Base-by-base conservation (phyloP, 2,113 vertebrate genomes). In the Eolophus roseicapilla region DNA sequence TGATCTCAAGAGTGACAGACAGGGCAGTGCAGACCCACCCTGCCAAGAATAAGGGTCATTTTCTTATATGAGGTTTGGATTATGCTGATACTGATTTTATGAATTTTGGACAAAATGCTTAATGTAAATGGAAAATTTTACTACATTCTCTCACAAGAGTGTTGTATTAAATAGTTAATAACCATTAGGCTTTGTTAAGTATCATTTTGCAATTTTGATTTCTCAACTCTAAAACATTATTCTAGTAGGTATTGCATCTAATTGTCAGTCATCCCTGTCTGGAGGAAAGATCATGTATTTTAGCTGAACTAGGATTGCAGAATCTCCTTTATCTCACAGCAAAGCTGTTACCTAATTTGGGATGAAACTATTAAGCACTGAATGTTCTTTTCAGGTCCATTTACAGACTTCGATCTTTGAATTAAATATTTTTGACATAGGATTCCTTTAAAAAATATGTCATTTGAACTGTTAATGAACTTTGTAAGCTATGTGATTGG, bases 161-260 rank as follows among this genome's bases (percentile, higher is more conserved):
- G 3, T 10, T 88, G 21, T 63, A 86, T 80, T 74, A 90, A 92
- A 91, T 43, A 89, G 81, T 95, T 95, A 94, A 95, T 78, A 55
- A 55, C 8, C 18, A 77, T n/a, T 80, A 70, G 29, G 55, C 55
- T 88, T 95, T 82, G 33, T 87, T 86, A 90, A 90, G 29, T 53
- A 93, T 75, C 5, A 75, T 96, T 96, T 95, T 88, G 90, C 68
- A 96, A 93, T 88, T 95, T 83, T 83, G 70, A 88, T 95, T 96
- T 96, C 94, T 92, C 85, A 94, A 60, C 86, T 81, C 37, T 55
- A 52, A 88, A 83, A 23, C 46, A 67, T 81, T 80, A 63, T 92
- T 95, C 55, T 75, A 81, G 59, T 37, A 93, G 16, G 19, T 55
- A 70, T 91, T 94, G 37, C 60, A 86, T 44, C 20, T 92, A 91